phyloP scores from a whole-genome alignment of 2,797 vertebrate species.

The Spinibarbus caldwelli region DNA sequence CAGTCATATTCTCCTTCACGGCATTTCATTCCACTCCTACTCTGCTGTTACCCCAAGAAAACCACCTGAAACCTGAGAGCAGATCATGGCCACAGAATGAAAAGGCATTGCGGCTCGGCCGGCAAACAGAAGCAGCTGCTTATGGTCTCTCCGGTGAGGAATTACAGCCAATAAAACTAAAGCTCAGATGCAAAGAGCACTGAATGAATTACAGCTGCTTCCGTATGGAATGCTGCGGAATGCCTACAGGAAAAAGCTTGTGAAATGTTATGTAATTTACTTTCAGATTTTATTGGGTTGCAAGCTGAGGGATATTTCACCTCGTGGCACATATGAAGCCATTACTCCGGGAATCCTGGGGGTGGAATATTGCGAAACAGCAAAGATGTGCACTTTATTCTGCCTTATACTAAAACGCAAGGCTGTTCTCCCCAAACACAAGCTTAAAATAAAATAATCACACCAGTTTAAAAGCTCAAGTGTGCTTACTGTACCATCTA shows the following conservation, averaged over 20 bases:
- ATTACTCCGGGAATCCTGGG: conserved; percentile 27
- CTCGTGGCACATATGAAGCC: conserved; percentile 31
- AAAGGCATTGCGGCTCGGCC: background rate
- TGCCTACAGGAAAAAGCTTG: conserved; percentile 27
- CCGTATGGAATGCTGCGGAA: background rate
- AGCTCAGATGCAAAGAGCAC: conserved; percentile 16
- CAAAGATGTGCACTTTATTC: conserved; percentile 23
- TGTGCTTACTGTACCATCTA: background rate
- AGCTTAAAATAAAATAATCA: conserved; percentile 1
- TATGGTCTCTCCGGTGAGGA: conserved; percentile 10
- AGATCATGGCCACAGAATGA: background rate
- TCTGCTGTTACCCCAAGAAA: background rate
- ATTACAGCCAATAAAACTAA: conserved; percentile 23
- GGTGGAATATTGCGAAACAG: conserved; percentile 9
- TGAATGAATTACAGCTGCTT: conserved; percentile 13
- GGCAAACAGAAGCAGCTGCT: background rate
- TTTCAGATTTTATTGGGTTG: conserved; percentile 40
- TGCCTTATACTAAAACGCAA: background rate
- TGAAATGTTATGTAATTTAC: conserved; percentile 43
- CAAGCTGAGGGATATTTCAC: conserved; percentile 45
- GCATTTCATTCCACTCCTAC: conserved; percentile 11
- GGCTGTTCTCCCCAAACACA: background rate
- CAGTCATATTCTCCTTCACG: background rate
- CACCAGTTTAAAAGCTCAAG: background rate
- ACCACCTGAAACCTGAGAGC: background rate